phyloP scores from a whole-genome alignment of 2,797 vertebrate genomes.

The Discoglossus pictus region DNA sequence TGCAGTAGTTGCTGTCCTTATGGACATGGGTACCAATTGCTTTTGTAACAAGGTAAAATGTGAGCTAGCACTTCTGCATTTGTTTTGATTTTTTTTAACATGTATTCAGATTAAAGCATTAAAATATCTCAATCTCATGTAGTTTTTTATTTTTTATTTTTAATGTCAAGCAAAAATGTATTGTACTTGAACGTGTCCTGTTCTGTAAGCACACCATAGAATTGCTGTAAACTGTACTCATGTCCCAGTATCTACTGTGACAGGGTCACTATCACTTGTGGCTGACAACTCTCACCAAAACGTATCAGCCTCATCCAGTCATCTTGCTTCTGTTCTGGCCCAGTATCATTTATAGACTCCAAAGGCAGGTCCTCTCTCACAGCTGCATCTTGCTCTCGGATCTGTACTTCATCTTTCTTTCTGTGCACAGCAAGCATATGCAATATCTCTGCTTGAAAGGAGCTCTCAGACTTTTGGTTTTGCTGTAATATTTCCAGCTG shows the following conservation, averaged over 20 bases:
- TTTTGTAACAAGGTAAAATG: slow-evolving; percentile 90
- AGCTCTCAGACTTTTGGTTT: no score
- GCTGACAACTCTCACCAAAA: no score
- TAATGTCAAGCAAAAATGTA: slow-evolving; percentile 99
- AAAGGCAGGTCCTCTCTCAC: no score
- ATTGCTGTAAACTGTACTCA: slow-evolving; percentile 98
- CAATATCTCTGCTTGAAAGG: no score
- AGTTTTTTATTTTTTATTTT: slow-evolving; percentile 98
- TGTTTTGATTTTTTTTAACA: slow-evolving; percentile 83
- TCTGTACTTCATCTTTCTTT: no score
- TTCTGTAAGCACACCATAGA: slow-evolving; percentile 96
- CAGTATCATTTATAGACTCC: no score
- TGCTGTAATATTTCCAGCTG: no score
- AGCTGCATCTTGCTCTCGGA: no score
- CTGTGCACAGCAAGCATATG: no score
- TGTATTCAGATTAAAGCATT: slow-evolving; percentile 95
- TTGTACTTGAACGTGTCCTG: slow-evolving; percentile 99
- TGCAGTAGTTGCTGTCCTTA: slow-evolving; percentile 85
- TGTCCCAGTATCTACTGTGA: slow-evolving; percentile 99
- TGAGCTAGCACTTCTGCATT: slow-evolving; percentile 97
- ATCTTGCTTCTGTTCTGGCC: no score
- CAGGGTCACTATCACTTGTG: no score
- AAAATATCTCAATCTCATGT: slow-evolving; percentile 98
- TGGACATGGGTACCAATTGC: slow-evolving; percentile 87
- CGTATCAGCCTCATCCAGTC: no score